phyloP scores from a whole-genome alignment of 1,140 invertebrate species.

The Drosophila equinoxialis region DNA sequence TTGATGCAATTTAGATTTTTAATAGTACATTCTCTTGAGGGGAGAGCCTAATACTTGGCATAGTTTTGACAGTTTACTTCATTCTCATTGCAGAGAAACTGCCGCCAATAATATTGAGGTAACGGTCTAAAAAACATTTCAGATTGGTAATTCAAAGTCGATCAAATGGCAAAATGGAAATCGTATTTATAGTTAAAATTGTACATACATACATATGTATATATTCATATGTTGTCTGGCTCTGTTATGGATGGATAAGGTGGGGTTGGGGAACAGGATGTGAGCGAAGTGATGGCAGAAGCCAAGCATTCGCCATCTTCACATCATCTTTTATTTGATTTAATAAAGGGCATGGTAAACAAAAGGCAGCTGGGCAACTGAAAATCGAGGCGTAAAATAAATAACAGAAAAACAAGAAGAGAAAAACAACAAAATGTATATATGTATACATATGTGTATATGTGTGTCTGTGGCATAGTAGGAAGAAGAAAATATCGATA shows the following conservation, averaged over 20 bases:
- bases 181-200: neutral
- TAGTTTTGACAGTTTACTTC: too few species aligned
- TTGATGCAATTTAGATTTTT: too few species aligned
- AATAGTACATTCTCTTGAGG: too few species aligned
- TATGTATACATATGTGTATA: neutral
- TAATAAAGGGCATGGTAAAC: slow-evolving; percentile 55
- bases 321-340: slow-evolving; percentile 41
- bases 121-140: neutral
- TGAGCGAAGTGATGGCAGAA: neutral
- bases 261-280: neutral
- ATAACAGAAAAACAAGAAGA: slow-evolving; percentile 24
- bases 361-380: slow-evolving; percentile 34
- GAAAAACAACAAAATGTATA: neutral
- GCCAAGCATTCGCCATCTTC: neutral
- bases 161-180: slow-evolving; percentile 1
- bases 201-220: too few species aligned
- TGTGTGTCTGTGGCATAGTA: neutral
- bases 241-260: neutral
- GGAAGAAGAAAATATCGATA: neutral
- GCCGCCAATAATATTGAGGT: neutral
- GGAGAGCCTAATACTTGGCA: neutral
- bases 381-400: slow-evolving; percentile 39
- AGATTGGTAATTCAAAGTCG: neutral
- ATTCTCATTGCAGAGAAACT: too few species aligned
- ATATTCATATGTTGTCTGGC: neutral